These are phyloP conservation scores for Loripinus fragilis DNA, from an alignment of 2,888 invertebrate genomes.

Conservation along the genomic window DNA sequence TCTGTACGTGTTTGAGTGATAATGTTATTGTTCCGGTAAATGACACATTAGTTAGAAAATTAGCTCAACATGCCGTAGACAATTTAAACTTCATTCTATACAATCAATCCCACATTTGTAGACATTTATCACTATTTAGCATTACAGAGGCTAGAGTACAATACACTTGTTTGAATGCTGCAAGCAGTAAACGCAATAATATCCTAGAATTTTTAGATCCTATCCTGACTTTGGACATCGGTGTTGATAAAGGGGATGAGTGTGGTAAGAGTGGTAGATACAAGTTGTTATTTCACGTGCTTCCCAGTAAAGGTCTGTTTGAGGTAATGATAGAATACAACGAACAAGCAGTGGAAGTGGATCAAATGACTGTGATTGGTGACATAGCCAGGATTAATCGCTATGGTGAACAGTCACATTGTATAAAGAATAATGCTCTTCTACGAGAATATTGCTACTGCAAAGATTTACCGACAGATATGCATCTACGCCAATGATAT, in stretches of 20 bases:
- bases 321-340: too few relatives aligned
- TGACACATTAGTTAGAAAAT: constrained; percentile 85
- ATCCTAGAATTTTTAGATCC: neutral
- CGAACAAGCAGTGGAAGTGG: too few relatives aligned
- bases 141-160: constrained; percentile 39
- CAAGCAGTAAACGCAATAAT: neutral
- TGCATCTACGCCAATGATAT: too few relatives aligned
- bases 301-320: too few relatives aligned
- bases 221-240: neutral
- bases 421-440: too few relatives aligned
- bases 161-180: neutral
- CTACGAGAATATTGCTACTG: neutral
- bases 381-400: too few relatives aligned
- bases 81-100: constrained; percentile 88
- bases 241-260: neutral
- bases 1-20: constrained; percentile 91
- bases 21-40: constrained; percentile 86
- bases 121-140: constrained; percentile 60
- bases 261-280: neutral
- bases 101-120: constrained; percentile 66
- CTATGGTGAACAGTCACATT: too few relatives aligned
- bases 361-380: too few relatives aligned
- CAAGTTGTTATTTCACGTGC: too few relatives aligned
- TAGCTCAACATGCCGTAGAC: constrained; percentile 86
- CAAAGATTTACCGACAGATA: too few relatives aligned